Conservation (phyloP, 1,140 invertebrate genomes). For the Pseudomyrmex concolor region DNA sequence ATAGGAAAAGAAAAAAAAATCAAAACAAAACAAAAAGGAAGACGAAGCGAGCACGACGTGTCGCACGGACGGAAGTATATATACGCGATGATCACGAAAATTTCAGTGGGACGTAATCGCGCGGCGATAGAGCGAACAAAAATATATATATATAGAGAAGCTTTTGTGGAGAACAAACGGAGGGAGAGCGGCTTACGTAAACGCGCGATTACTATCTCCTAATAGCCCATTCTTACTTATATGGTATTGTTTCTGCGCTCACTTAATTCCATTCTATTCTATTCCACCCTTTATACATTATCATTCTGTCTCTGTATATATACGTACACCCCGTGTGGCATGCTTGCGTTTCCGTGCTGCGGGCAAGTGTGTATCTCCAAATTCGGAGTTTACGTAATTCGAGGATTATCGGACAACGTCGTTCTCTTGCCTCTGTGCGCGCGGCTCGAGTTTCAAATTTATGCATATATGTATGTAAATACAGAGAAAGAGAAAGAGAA, state of each 20-base stretch:
- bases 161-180: neutral
- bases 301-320: slow-evolving; percentile 29
- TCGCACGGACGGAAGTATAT: too few species aligned
- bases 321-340: too few species aligned
- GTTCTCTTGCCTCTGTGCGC: neutral
- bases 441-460: too few species aligned
- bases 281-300: slow-evolving; percentile 56
- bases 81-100: neutral
- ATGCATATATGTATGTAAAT: too few species aligned
- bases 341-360: neutral
- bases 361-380: slow-evolving; percentile 28
- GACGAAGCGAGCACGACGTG: too few species aligned
- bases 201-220: slow-evolving; percentile 58
- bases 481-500: too few species aligned
- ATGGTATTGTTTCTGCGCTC: slow-evolving; percentile 45
- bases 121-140: neutral
- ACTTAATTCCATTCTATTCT: slow-evolving; percentile 72
- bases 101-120: neutral
- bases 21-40: too few species aligned
- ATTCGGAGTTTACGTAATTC: slow-evolving; percentile 68
- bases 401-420: slow-evolving; percentile 39
- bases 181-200: slow-evolving; percentile 9
- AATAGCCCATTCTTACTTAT: slow-evolving; percentile 58
- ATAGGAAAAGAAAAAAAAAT: slow-evolving; percentile 4
- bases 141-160: slow-evolving; percentile 3